These are phyloP conservation scores for Meandrina meandrites DNA, from an alignment of 92 coral and sea anemone genomes.

Conservation along the genomic window DNA sequence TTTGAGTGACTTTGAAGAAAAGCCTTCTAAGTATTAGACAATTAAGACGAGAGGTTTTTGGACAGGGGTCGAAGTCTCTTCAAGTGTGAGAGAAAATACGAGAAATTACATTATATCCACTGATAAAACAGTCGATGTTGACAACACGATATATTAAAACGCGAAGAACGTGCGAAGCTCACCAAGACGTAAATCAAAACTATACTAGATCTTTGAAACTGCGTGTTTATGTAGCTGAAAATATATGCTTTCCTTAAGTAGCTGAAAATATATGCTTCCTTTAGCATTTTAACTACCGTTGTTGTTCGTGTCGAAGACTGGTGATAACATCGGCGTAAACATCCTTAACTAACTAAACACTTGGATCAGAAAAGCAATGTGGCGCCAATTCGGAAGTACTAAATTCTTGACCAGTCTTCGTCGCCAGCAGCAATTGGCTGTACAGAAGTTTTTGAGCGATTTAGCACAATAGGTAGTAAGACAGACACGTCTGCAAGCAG, in stretches of 20 bases:
- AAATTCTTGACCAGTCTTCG: background rate
- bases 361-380: background rate
- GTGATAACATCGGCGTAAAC: background rate
- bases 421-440: background rate
- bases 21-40: background rate
- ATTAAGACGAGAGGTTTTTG: background rate
- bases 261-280: background rate
- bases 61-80: background rate
- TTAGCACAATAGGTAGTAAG: background rate
- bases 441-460: background rate
- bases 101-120: background rate
- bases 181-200: background rate
- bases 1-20: background rate
- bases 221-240: background rate
- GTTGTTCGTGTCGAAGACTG: background rate
- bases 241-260: too few species aligned
- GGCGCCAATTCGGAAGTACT: background rate
- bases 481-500: background rate
- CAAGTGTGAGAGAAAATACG: background rate
- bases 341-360: slow-evolving; percentile 3
- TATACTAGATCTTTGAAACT: background rate
- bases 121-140: background rate
- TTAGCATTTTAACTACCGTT: background rate
- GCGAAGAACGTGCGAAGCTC: too few species aligned
- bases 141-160: background rate